These are phyloP conservation scores for Drosophila pandora DNA, from an alignment of 1,140 invertebrate genomes.

Conservation along the genomic window DNA sequence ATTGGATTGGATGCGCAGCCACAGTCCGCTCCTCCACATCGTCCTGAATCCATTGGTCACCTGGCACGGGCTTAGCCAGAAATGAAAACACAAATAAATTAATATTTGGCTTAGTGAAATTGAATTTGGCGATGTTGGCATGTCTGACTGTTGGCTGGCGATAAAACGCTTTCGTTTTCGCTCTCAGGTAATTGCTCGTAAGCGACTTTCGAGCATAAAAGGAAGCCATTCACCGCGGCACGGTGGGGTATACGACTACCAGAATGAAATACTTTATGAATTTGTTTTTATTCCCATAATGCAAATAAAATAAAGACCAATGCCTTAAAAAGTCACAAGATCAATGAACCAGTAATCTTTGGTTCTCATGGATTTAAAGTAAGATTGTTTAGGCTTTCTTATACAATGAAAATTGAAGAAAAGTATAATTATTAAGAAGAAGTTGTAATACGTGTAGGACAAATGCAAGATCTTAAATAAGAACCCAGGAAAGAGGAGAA, in stretches of 20 bases:
- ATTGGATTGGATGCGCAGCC: conserved; percentile 65
- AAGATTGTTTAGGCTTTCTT: too few species aligned
- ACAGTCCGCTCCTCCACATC: conserved; percentile 28
- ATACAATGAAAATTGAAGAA: too few species aligned
- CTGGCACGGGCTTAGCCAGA: conserved; percentile 60
- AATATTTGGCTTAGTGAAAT: conserved; percentile 82
- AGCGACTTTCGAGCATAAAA: conserved; percentile 74
- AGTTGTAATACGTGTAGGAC: too few species aligned
- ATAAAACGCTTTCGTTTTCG: conserved; percentile 79
- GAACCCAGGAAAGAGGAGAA: too few species aligned
- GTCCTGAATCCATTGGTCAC: conserved; percentile 53
- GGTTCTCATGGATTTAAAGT: too few species aligned
- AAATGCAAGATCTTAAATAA: too few species aligned
- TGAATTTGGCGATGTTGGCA: conserved; percentile 73
- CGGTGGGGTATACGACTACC: conserved; percentile 6
- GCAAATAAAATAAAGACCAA: background rate
- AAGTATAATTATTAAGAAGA: too few species aligned
- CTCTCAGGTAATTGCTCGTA: conserved; percentile 78
- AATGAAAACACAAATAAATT: conserved; percentile 82
- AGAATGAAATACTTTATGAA: conserved; percentile 3
- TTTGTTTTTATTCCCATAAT: background rate
- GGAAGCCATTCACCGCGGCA: conserved; percentile 26
- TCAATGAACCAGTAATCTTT: background rate
- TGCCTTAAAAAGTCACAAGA: background rate
- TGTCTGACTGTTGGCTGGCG: conserved; percentile 69